Evolutionary conservation across 1,140 invertebrate genomes (phyloP).

Genomic region (Bombyx mori): ASM3026992v2 NC_085129.1:16350501-16351000

Average conservation of each 20-base stretch:
- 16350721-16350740: conserved; percentile 12
- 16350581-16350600: conserved; percentile 20
- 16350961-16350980: conserved; percentile 31
- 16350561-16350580: conserved; percentile 46
- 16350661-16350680: not conserved
- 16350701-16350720: conserved; percentile 4
- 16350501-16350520: conserved; percentile 65
- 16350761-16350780: conserved; percentile 1
- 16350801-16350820: not conserved
- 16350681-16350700: conserved; percentile 19
- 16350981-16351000: conserved; percentile 38
- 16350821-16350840: too few species aligned
- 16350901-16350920: conserved; percentile 22
- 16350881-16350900: not conserved
- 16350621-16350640: conserved; percentile 20
- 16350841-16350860: conserved; percentile 2
- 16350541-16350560: conserved; percentile 58
- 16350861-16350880: conserved; percentile 1
- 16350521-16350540: conserved; percentile 68
- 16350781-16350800: conserved; percentile 10
- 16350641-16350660: conserved; percentile 6
- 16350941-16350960: conserved; percentile 5
- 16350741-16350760: conserved; percentile 2
- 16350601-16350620: conserved; percentile 8
- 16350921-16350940: conserved; percentile 20